phyloP scores from a whole-genome alignment of 2,797 vertebrate species.

The Oreochromis grahami region DNA sequence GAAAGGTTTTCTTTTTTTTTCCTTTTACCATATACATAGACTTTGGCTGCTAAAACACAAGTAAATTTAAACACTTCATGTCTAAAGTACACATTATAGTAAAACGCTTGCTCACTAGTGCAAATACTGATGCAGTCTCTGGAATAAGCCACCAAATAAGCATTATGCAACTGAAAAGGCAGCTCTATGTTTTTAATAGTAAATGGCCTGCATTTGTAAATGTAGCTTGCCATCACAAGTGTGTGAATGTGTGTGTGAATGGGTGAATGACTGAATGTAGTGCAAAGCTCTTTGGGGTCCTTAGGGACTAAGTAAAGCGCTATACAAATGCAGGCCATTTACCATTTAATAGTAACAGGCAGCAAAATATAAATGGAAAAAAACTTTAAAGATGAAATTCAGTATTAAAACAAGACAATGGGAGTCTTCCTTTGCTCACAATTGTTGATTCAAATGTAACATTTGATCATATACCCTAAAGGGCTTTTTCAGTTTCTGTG shows the following conservation, averaged over 20 bases:
- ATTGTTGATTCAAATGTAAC: background rate
- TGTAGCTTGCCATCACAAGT: no score
- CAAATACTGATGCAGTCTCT: slow-evolving; percentile 38
- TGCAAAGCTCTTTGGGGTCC: no score
- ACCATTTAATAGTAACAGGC: slow-evolving; percentile 5
- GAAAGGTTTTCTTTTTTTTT: background rate
- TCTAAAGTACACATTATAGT: background rate
- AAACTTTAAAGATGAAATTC: background rate
- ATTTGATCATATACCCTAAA: background rate
- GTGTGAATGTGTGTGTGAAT: no score
- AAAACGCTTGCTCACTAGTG: slow-evolving; percentile 12
- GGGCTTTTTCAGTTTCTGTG: background rate
- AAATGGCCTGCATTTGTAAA: background rate
- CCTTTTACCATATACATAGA: background rate
- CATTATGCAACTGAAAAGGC: slow-evolving; percentile 11
- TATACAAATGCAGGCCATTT: no score
- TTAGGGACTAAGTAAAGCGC: no score
- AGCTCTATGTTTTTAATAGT: slow-evolving; percentile 1
- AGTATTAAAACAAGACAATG: background rate
- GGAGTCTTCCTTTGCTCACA: background rate
- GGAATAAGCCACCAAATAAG: slow-evolving; percentile 14
- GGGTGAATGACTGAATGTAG: no score
- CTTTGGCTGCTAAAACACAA: background rate
- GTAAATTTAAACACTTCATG: background rate
- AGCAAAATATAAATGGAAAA: slow-evolving; percentile 1